Base-by-base conservation (phyloP, 2,113 vertebrate genomes). In the Semicossyphus pulcher region DNA sequence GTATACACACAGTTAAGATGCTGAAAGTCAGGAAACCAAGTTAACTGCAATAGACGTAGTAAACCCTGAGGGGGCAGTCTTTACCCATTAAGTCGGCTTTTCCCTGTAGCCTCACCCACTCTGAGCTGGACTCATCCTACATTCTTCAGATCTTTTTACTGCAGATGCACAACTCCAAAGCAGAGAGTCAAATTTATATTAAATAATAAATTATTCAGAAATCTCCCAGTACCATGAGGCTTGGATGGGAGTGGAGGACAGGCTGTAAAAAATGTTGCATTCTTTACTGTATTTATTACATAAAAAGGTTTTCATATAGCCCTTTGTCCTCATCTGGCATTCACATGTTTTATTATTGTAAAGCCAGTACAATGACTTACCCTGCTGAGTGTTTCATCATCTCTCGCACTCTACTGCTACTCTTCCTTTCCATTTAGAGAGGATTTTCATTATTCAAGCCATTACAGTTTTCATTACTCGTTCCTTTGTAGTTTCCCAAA, bases 51-150 rank as follows among this genome's bases (percentile, higher is more conserved):
- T 88, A 83, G 51, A 45, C 14, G 4, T 37, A 18, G 51, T 82
- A 28, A 73, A 78, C 87, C 91, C 58, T 76, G 69, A 87, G 91
- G 86, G 87, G 89, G 89, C 91, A 90, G 80, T 91, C 71, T 88
- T 86, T 80, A 84, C 70, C 74, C 88, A 83, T 37, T 16, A 48
- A 74, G 67, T 49, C 58, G 60, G 48, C 39, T 57, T 28, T 53
- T 57, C 49, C 39, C 26, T 60, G 34, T 34, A 32, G 75, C 80
- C 65, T 77, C 76, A 68, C 71, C 56, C 72, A 75, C 31, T 18
- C 48, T 54, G 61, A 72, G 51, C 26, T 39, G 10, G 1, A 41
- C 8, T 36, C 75, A 59, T 64, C 52, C 45, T 59, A 47, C 59
- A 65, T 62, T 60, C 15, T 14, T 32, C 56, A 62, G 56, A 75